A percentile compares a stretch with the other conserved stretches of the same genome.
These are phyloP conservation scores for Phyllotis vaccarum DNA, from an alignment of 2,797 vertebrate genomes.

Conservation along the genomic window DNA sequence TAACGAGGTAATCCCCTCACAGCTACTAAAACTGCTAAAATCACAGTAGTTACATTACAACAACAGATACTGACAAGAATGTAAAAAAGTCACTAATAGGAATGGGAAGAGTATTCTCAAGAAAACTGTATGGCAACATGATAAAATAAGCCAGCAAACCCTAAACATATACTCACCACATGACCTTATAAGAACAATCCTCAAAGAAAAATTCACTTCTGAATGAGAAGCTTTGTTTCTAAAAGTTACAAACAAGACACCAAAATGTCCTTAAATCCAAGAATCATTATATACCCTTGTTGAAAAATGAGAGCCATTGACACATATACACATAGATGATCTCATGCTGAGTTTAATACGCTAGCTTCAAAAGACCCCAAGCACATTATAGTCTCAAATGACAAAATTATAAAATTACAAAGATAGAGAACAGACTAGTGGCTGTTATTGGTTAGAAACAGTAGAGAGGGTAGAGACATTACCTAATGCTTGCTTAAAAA, in stretches of 20 bases:
- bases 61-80: slow-evolving; percentile 38
- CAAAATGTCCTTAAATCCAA: slow-evolving; percentile 40
- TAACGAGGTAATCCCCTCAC: background rate
- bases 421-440: slow-evolving; percentile 27
- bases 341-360: slow-evolving; percentile 18
- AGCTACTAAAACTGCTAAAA: slow-evolving; percentile 45
- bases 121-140: background rate
- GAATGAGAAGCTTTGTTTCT: slow-evolving; percentile 35
- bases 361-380: slow-evolving; percentile 25
- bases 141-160: background rate
- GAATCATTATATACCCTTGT: background rate
- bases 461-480: background rate
- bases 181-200: slow-evolving; percentile 25
- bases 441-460: background rate
- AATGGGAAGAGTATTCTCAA: slow-evolving; percentile 26
- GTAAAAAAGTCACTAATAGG: background rate
- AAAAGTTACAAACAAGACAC: slow-evolving; percentile 32
- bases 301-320: background rate
- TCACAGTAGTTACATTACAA: slow-evolving; percentile 44
- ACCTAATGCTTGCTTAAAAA: background rate
- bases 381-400: slow-evolving; percentile 36
- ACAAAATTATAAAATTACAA: slow-evolving; percentile 54
- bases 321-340: background rate
- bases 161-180: background rate
- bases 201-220: slow-evolving; percentile 33